Evolutionary conservation across 2,113 vertebrate species (phyloP).

Genomic region (Erpornis zantholeuca): DNA sequence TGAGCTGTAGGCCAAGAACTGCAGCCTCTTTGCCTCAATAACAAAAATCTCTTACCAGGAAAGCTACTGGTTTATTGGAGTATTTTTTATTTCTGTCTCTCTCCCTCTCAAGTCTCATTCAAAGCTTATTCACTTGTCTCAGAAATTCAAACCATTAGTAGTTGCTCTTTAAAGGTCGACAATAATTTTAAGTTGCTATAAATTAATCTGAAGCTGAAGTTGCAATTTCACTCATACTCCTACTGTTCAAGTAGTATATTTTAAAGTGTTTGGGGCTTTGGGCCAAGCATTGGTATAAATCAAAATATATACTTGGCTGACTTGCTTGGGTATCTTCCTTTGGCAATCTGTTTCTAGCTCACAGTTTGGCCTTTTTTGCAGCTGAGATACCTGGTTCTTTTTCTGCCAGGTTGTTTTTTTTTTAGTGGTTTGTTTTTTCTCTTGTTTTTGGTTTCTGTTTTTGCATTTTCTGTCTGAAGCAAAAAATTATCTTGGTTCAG

Average conservation of each 20-base stretch:
- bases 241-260: not conserved
- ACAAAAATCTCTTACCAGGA: not conserved
- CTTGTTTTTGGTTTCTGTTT: not conserved
- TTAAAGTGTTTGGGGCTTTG: not conserved
- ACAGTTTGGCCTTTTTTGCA: not conserved
- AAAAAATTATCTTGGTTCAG: not conserved
- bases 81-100: not conserved
- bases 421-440: not conserved
- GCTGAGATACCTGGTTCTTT: constrained; percentile 6
- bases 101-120: not conserved
- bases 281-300: not conserved
- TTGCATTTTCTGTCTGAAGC: not conserved
- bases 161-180: not conserved
- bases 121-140: not conserved
- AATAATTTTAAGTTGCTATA: not conserved
- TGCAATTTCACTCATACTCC: not conserved
- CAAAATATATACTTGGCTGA: constrained; percentile 5
- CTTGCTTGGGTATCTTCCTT: not conserved
- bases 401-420: not conserved
- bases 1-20: not conserved
- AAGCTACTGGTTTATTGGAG: not conserved
- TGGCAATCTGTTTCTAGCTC: not conserved
- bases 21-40: not conserved
- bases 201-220: not conserved
- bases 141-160: not conserved